These are phyloP conservation scores for Spermophilus dauricus DNA, from an alignment of 2,113 vertebrate species.

Conservation along the genomic window DNA sequence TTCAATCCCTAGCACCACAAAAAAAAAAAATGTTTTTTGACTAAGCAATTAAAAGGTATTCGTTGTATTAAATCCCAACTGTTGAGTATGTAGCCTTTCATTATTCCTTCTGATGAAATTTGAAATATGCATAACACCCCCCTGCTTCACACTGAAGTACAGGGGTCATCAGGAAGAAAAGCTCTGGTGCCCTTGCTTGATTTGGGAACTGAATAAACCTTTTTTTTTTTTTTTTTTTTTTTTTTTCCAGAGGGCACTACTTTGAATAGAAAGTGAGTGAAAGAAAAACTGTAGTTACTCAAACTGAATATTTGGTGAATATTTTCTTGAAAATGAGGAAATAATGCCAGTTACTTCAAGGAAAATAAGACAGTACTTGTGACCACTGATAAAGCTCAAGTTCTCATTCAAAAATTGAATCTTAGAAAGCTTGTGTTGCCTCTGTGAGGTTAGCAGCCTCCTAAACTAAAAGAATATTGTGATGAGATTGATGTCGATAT, in stretches of 20 bases:
- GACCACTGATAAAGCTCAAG: neutral
- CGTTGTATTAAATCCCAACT: neutral
- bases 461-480: slow-evolving; percentile 32
- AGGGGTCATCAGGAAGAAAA: neutral
- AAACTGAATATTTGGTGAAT: neutral
- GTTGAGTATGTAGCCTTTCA: neutral
- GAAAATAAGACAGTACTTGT: neutral
- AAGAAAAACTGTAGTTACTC: neutral
- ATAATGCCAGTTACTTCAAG: slow-evolving; percentile 36
- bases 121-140: neutral
- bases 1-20: no score
- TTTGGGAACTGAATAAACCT: neutral
- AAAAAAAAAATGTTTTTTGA: neutral
- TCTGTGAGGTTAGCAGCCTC: neutral
- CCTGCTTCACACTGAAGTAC: neutral
- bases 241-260: neutral
- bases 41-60: neutral
- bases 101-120: slow-evolving; percentile 39
- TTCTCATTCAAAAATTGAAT: slow-evolving; percentile 22
- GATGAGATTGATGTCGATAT: neutral
- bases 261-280: slow-evolving; percentile 26
- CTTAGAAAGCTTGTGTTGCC: slow-evolving; percentile 14
- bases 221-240: no score
- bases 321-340: slow-evolving; percentile 32
- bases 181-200: neutral